Percentiles rank a stretch among this genome's conserved stretches.
phyloP scores from a whole-genome alignment of 2,888 invertebrate species.

The Spatulosminthurus flaviceps region DNA sequence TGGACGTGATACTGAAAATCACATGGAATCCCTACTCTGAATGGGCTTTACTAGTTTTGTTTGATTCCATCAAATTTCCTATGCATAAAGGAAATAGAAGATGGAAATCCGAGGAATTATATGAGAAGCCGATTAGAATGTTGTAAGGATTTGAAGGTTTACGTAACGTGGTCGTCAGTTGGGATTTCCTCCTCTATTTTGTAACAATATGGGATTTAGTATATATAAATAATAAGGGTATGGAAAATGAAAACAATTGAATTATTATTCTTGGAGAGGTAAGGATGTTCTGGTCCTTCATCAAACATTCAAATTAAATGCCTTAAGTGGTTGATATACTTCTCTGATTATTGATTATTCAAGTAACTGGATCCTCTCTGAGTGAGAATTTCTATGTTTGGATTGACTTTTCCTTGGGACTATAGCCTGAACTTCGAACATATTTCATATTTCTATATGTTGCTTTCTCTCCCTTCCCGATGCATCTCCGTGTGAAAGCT shows the following conservation, averaged over 20 bases:
- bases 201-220: too few species aligned
- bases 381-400: not conserved
- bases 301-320: conserved; percentile 11
- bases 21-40: too few species aligned
- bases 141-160: too few species aligned
- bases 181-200: not conserved
- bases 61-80: too few species aligned
- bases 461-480: not conserved
- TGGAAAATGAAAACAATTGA: not conserved
- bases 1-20: too few species aligned
- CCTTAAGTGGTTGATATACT: not conserved
- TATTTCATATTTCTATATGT: not conserved
- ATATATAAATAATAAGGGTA: not conserved
- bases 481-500: not conserved
- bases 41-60: too few species aligned
- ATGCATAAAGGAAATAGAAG: too few species aligned
- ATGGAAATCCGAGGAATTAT: too few species aligned
- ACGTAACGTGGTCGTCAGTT: too few species aligned
- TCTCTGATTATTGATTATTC: not conserved
- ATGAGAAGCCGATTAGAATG: too few species aligned
- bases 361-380: not conserved
- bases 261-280: not conserved
- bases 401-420: not conserved
- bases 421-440: not conserved
- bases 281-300: not conserved